Percentiles rank a stretch among this genome's conserved stretches.
Evolutionary conservation across 2,113 vertebrate species (phyloP).

Genomic region (Malurus melanocephalus): DNA sequence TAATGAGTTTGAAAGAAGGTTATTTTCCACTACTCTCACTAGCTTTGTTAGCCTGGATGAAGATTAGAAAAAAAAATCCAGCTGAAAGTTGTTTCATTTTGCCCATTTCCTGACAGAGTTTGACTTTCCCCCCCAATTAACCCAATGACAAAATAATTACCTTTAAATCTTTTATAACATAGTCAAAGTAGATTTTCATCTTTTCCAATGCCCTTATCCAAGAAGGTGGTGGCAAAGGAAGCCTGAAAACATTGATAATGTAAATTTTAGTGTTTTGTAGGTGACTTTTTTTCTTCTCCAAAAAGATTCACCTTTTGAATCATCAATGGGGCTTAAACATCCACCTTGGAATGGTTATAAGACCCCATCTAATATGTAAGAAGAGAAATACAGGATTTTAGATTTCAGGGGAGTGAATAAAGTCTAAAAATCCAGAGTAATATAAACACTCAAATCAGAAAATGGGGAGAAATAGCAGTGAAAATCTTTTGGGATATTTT

Average conservation of each 20-base stretch:
- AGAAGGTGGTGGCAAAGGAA: not conserved
- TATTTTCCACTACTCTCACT: not conserved
- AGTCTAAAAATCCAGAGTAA: not conserved
- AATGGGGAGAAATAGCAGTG: not conserved
- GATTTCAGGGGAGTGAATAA: not conserved
- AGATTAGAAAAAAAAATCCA: not conserved
- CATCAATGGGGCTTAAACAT: not conserved
- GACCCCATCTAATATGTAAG: not conserved
- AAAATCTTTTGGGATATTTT: not conserved
- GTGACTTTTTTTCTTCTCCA: not conserved
- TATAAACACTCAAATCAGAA: not conserved
- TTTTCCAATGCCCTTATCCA: constrained; percentile 5
- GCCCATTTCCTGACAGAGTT: not conserved
- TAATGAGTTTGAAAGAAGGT: not conserved
- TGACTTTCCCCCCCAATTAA: not conserved
- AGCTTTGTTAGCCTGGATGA: not conserved
- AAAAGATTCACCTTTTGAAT: not conserved
- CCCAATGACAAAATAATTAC: not conserved
- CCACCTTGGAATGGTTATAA: not conserved
- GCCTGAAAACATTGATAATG: not conserved
- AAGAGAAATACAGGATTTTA: not conserved
- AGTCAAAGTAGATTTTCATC: not conserved
- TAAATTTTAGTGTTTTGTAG: not conserved
- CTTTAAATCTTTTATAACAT: not conserved
- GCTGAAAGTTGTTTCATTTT: not conserved